A percentile compares a stretch with the other conserved stretches of the same genome.
Conservation (phyloP, 2,113 vertebrate species). For the Hyla sarda region DNA sequence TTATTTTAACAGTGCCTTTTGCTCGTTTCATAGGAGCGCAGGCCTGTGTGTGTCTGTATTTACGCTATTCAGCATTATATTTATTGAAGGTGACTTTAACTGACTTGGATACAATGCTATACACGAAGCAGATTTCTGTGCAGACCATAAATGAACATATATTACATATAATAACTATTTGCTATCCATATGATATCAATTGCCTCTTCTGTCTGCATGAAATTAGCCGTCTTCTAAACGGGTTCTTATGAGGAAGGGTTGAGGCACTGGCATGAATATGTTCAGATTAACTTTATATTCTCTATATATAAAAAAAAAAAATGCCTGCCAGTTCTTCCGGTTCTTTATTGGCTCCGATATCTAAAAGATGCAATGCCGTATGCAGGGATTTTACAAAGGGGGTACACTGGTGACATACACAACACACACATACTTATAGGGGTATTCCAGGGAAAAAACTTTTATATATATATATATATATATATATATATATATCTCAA, state of each 20-base stretch:
- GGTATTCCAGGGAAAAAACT: too few species aligned
- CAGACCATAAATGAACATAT: background rate
- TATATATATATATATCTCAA: too few species aligned
- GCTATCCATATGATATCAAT: slow-evolving; percentile 13
- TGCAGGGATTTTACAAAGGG: background rate
- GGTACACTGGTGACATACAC: background rate
- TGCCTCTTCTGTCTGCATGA: background rate
- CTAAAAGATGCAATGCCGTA: background rate
- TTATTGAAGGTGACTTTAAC: slow-evolving; percentile 15
- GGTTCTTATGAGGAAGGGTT: background rate
- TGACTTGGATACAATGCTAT: slow-evolving; percentile 5
- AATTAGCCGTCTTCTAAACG: background rate
- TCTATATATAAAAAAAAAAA: background rate
- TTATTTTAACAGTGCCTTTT: background rate
- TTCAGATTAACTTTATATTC: background rate
- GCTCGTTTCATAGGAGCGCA: background rate
- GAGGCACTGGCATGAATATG: background rate
- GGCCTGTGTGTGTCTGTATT: background rate
- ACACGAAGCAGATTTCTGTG: slow-evolving; percentile 9
- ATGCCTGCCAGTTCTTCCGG: background rate
- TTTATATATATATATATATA: too few species aligned
- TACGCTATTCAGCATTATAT: background rate
- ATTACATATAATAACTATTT: slow-evolving; percentile 2
- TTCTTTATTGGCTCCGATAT: background rate
- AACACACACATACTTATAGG: background rate